These are phyloP conservation scores for Dallia pectoralis DNA, from an alignment of 2,797 vertebrate genomes.

Conservation along the genomic window DNA sequence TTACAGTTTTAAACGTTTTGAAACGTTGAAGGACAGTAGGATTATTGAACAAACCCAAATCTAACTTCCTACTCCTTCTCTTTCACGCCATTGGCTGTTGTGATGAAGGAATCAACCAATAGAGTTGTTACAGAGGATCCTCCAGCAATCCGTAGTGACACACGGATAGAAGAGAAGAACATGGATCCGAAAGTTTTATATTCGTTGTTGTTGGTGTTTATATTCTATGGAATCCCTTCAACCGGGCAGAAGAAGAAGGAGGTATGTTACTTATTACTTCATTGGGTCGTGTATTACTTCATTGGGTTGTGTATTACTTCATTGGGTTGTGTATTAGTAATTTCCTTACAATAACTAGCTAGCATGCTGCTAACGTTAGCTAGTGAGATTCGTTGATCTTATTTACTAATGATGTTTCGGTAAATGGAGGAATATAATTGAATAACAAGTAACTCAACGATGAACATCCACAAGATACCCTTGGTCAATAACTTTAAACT, in stretches of 20 bases:
- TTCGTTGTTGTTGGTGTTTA: slow-evolving; percentile 39
- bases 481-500: background rate
- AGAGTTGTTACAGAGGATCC: slow-evolving; percentile 55
- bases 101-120: slow-evolving; percentile 52
- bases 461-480: background rate
- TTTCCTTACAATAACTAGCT: background rate
- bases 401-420: background rate
- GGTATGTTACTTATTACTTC: no score
- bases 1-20: no score
- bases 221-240: slow-evolving; percentile 30
- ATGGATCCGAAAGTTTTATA: slow-evolving; percentile 68
- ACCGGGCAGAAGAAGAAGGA: slow-evolving; percentile 76
- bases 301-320: background rate
- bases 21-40: no score
- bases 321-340: background rate
- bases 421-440: background rate
- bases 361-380: background rate
- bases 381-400: no score
- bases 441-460: background rate
- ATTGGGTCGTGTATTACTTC: no score
- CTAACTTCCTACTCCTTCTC: no score
- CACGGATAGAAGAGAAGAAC: slow-evolving; percentile 19
- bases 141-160: slow-evolving; percentile 5
- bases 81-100: no score
- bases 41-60: no score